Evolutionary conservation across 2,113 vertebrate species (phyloP), one percentile per base, ranked within the genome.

Genomic region (Onychorhynchus coronatus): DNA sequence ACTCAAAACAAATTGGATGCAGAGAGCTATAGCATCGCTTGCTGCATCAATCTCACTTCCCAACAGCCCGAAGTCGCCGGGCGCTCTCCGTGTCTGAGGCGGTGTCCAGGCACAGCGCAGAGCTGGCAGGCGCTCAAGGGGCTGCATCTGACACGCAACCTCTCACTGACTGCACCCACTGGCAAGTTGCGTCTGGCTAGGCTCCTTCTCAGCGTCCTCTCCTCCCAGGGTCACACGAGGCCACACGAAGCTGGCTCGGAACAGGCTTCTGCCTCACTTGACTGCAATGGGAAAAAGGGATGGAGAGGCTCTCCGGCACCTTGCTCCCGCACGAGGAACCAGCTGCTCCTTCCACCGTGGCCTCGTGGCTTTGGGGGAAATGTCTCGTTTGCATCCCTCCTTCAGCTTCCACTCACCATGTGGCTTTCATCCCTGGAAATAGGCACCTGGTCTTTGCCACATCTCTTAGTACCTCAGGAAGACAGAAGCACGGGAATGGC

Each of bases 131-230:
- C 44, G 20, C 11, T 80, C 95, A 91, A 41, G 67, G 50, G 72
- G n/a, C 72, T 59, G 35, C 7, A 70, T 70, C 72, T 50, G 14
- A 73, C 81, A 52, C 2, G 44, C 75, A 95, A 95, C 92, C 94
- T 76, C 84, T 96, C 91, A 28, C 16, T 41, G 74, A 44, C 93
- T 93, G 75, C 85, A 72, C 93, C 87, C 93, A 89, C 78, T 95
- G 95, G 89, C 87, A 88, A 85, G 85, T 75, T 85, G 8, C 14
- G 23, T 70, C 81, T 89, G 22, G 53, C 84, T 41, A 31, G 61
- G 71, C 77, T 94, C 35, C 56, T 31, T 70, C 73, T 61, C 72
- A n/a, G 41, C n/a, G 1, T 56, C 46, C 42, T 71, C 70, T 63
- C 56, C 28, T 46, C 15, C 67, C 14, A 19, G 88, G 89, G 94